phyloP scores from a whole-genome alignment of 1,140 invertebrate genomes.

The Drosophila azteca region DNA sequence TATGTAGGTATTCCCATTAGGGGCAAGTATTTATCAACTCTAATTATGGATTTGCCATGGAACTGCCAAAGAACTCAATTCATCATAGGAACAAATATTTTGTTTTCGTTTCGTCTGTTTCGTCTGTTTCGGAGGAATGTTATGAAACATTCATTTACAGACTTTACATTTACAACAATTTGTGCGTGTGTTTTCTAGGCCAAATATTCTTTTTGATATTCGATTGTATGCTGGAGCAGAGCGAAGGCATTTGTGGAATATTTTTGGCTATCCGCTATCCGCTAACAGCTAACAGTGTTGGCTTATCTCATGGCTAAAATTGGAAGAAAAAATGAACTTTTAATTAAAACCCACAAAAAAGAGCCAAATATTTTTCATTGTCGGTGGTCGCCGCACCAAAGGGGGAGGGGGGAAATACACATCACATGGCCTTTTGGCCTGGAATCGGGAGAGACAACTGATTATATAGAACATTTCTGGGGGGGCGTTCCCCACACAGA shows the following conservation, averaged over 20 bases:
- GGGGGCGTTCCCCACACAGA: slow-evolving; percentile 16
- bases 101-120: slow-evolving; percentile 27
- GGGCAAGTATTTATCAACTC: slow-evolving; percentile 35
- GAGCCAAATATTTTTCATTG: slow-evolving; percentile 41
- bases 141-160: slow-evolving; percentile 44
- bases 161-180: slow-evolving; percentile 1
- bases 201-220: slow-evolving; percentile 37
- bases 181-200: slow-evolving; percentile 29
- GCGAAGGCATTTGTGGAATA: slow-evolving; percentile 7
- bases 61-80: slow-evolving; percentile 22
- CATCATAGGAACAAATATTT: slow-evolving; percentile 37
- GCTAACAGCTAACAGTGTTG: slow-evolving; percentile 3
- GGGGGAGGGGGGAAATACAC: slow-evolving; percentile 2
- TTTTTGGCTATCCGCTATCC: slow-evolving; percentile 13
- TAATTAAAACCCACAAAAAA: slow-evolving; percentile 54
- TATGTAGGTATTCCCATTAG: too few relatives aligned
- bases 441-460: slow-evolving; percentile 25
- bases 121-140: slow-evolving; percentile 9
- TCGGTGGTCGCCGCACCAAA: slow-evolving; percentile 23
- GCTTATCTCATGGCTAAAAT: slow-evolving; percentile 62
- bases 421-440: slow-evolving; percentile 40
- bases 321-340: slow-evolving; percentile 45
- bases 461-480: slow-evolving; percentile 5
- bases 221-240: slow-evolving; percentile 28
- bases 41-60: slow-evolving; percentile 22